Evolutionary conservation across 2,113 vertebrate species (phyloP).

Genomic region (Tragelaphus imberbis): DNA sequence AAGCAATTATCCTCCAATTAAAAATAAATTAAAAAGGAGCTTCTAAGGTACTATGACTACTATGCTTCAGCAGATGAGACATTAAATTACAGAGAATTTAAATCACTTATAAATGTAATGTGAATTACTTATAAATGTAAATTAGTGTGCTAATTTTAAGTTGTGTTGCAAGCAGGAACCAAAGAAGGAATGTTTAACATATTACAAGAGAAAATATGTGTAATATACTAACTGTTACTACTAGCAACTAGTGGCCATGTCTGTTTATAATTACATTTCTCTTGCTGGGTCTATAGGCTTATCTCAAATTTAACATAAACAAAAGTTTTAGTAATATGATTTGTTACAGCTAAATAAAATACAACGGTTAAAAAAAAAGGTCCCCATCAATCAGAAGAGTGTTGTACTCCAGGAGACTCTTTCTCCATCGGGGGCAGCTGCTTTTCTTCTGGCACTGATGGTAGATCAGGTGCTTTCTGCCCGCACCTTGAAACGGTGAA

Average conservation of each 20-base stretch:
- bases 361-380: not conserved
- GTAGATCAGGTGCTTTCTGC: slow-evolving; percentile 74
- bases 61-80: not conserved
- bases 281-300: not conserved
- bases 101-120: not conserved
- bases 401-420: not conserved
- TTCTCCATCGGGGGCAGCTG: not conserved
- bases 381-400: not conserved
- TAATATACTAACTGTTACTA: slow-evolving; percentile 29
- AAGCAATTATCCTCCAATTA: not conserved
- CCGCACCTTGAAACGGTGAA: slow-evolving; percentile 77
- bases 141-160: slow-evolving; percentile 9
- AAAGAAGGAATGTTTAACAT: not conserved
- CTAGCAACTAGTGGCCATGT: not conserved
- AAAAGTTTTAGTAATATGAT: not conserved
- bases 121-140: slow-evolving; percentile 3
- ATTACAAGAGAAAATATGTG: not conserved
- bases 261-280: not conserved
- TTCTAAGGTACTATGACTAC: not conserved
- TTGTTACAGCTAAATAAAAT: slow-evolving; percentile 30
- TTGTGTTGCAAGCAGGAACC: not conserved
- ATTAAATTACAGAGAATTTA: not conserved
- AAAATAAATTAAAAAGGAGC: not conserved
- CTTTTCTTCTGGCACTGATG: slow-evolving; percentile 75
- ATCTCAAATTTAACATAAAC: not conserved